Conservation (phyloP, 2,797 vertebrate species). For the Galago senegalensis region DNA sequence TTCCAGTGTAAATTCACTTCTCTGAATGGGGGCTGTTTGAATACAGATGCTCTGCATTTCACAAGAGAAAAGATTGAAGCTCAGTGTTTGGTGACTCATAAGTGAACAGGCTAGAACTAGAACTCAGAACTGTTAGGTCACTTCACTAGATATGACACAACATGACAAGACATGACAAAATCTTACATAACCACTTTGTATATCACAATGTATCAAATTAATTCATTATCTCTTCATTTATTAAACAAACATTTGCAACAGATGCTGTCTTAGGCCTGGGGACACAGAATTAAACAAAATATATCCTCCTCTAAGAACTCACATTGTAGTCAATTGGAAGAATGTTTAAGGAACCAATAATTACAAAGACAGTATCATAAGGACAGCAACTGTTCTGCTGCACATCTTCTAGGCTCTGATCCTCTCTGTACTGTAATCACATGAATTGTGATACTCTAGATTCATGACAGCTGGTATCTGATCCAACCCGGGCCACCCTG, state of each 20-base stretch:
- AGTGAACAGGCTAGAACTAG: conserved; percentile 12
- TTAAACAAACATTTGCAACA: conserved; percentile 47
- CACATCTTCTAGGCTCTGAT: background rate
- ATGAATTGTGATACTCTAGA: background rate
- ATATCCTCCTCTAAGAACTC: conserved; percentile 31
- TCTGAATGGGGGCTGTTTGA: background rate
- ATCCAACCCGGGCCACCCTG: background rate
- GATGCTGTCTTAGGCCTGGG: background rate
- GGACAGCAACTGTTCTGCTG: background rate
- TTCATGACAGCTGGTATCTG: background rate
- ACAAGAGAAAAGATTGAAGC: conserved; percentile 1
- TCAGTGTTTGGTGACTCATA: background rate
- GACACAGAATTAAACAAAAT: background rate
- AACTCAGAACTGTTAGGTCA: background rate
- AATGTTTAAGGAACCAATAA: background rate
- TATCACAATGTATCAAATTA: background rate
- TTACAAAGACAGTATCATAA: background rate
- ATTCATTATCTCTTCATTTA: conserved; percentile 20
- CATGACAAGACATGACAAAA: background rate
- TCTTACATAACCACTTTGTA: background rate
- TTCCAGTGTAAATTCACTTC: conserved; percentile 26
- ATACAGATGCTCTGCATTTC: background rate
- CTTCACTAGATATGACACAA: background rate
- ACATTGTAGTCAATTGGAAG: background rate
- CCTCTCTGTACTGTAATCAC: background rate